phyloP scores from a whole-genome alignment of 2,888 invertebrate genomes.

The Zaprionus lineosus region DNA sequence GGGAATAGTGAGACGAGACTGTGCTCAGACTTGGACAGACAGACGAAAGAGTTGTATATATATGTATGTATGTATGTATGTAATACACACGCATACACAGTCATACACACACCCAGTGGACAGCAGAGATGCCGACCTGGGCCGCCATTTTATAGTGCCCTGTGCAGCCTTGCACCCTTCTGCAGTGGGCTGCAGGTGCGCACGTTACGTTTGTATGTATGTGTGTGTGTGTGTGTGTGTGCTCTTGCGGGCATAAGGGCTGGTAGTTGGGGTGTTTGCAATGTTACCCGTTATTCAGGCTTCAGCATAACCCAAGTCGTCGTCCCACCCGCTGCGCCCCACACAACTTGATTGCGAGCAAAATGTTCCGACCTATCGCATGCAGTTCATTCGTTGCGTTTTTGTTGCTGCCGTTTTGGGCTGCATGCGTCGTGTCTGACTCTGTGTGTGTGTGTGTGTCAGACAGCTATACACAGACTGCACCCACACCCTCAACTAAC shows the following conservation, averaged over 20 bases:
- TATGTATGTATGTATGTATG: background rate
- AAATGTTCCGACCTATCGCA: slow-evolving; percentile 76
- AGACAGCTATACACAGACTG: slow-evolving; percentile 19
- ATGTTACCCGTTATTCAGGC: too few species aligned
- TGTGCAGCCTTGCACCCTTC: slow-evolving; percentile 54
- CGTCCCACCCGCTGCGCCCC: too few species aligned
- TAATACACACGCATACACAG: slow-evolving; percentile 1
- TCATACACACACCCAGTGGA: slow-evolving; percentile 8
- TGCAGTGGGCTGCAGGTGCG: slow-evolving; percentile 53
- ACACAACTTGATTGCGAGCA: slow-evolving; percentile 65
- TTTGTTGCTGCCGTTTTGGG: slow-evolving; percentile 43
- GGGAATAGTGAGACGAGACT: slow-evolving; percentile 14
- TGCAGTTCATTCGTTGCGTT: slow-evolving; percentile 68
- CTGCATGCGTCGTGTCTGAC: too few species aligned
- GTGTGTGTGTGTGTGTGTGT: slow-evolving; percentile 22
- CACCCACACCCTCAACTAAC: slow-evolving; percentile 6
- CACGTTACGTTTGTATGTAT: slow-evolving; percentile 12
- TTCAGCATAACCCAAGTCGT: too few species aligned
- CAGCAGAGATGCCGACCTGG: slow-evolving; percentile 37
- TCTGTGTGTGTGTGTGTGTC: too few species aligned
- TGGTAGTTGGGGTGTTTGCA: background rate
- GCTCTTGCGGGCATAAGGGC: too few species aligned
- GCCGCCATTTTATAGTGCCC: slow-evolving; percentile 72
- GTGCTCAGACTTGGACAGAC: slow-evolving; percentile 26
- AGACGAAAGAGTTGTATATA: background rate